These are phyloP conservation scores for Vulpes ferrilata DNA, from an alignment of 2,113 vertebrate genomes.

Conservation along the genomic window DNA sequence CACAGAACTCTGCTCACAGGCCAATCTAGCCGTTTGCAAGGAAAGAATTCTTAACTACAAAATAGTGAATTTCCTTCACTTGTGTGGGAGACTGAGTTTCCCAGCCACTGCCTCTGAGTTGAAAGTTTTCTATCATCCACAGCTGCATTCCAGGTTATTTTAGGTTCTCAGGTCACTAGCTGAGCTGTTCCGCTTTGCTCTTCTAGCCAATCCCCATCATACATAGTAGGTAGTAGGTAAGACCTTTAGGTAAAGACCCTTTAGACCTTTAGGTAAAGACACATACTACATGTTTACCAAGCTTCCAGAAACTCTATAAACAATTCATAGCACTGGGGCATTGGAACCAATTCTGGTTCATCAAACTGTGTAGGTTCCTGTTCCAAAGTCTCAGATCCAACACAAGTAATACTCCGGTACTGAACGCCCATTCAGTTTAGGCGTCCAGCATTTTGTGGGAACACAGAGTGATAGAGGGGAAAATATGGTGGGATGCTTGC, in stretches of 20 bases:
- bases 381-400: background rate
- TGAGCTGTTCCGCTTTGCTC: background rate
- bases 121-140: background rate
- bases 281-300: background rate
- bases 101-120: background rate
- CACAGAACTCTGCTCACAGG: background rate
- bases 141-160: background rate
- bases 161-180: background rate
- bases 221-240: no score
- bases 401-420: background rate
- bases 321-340: background rate
- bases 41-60: background rate
- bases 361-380: background rate
- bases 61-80: background rate
- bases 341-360: background rate
- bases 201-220: background rate
- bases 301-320: background rate
- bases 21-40: background rate
- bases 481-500: background rate
- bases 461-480: background rate
- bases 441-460: background rate
- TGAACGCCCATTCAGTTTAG: background rate
- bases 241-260: no score
- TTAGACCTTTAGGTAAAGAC: background rate
- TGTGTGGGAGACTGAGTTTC: background rate